These are phyloP conservation scores for Mormyrops boulengeri DNA, from an alignment of 2,797 vertebrate genomes.

Conservation along the genomic window DNA sequence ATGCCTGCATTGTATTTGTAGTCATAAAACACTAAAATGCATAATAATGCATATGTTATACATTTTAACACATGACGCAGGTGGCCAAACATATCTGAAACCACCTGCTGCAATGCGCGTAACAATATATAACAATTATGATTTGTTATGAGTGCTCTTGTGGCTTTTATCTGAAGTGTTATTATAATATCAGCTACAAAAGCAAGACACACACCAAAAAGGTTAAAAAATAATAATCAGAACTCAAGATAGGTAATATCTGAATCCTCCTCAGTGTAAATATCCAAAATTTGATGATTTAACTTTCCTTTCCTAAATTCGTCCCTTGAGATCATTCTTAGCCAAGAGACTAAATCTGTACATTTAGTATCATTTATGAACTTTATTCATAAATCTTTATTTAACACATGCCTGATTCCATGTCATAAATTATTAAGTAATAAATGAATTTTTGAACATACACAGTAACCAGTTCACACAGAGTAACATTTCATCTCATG, in stretches of 20 bases:
- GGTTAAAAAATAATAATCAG: not conserved
- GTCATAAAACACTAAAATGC: not conserved
- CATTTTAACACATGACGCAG: not conserved
- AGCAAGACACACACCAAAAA: not conserved
- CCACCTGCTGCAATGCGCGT: not conserved
- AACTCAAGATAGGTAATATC: not conserved
- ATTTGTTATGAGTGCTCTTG: not conserved
- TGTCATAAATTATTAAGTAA: conserved; percentile 2
- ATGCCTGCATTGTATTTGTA: not conserved
- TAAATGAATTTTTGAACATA: not conserved
- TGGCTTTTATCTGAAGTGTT: not conserved
- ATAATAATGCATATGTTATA: not conserved
- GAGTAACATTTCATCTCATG: not conserved
- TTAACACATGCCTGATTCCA: not conserved
- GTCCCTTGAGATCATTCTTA: not conserved
- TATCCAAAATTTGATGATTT: not conserved
- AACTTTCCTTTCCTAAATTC: not conserved
- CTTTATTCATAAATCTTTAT: not conserved
- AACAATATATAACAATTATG: not conserved
- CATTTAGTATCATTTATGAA: not conserved
- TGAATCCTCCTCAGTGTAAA: not conserved
- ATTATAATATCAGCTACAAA: not conserved
- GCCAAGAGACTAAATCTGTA: not conserved
- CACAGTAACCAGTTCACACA: not conserved
- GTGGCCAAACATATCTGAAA: not conserved